These are phyloP conservation scores for Spizaetus ornatus DNA, from an alignment of 2,113 vertebrate species.

Conservation along the genomic window DNA sequence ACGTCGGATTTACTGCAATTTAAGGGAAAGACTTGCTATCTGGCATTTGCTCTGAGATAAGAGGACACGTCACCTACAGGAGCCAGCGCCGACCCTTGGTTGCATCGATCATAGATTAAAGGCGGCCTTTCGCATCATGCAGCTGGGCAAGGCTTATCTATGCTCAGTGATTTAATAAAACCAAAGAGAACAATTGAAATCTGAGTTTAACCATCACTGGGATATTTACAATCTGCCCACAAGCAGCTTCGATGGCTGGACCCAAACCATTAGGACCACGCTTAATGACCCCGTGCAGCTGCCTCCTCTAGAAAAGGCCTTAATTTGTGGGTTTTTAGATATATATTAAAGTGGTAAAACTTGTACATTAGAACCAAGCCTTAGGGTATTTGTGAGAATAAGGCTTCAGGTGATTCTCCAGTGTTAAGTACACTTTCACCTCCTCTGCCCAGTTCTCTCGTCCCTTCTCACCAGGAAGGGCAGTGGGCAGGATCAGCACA, in stretches of 20 bases:
- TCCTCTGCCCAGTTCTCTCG: neutral
- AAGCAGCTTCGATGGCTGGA: too few species aligned
- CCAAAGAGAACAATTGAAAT: neutral
- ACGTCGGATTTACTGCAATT: accelerated
- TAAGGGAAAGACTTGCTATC: accelerated
- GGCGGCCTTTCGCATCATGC: neutral
- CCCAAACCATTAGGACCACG: too few species aligned
- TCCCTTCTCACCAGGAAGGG: neutral
- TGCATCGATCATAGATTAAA: accelerated
- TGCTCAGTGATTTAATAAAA: neutral
- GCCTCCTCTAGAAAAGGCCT: neutral
- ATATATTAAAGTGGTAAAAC: neutral
- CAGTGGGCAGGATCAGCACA: neutral
- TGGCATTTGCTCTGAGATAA: neutral
- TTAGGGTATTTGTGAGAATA: neutral
- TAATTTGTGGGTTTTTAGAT: neutral
- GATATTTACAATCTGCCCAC: accelerated
- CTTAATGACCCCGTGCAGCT: accelerated
- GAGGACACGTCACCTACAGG: neutral
- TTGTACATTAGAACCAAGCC: neutral
- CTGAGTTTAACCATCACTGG: accelerated
- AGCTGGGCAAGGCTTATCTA: neutral
- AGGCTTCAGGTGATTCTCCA: neutral
- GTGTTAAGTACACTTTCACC: neutral
- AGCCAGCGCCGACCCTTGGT: neutral